Base-by-base conservation (phyloP, 2,797 vertebrate genomes). In the Hyperoplus immaculatus region DNA sequence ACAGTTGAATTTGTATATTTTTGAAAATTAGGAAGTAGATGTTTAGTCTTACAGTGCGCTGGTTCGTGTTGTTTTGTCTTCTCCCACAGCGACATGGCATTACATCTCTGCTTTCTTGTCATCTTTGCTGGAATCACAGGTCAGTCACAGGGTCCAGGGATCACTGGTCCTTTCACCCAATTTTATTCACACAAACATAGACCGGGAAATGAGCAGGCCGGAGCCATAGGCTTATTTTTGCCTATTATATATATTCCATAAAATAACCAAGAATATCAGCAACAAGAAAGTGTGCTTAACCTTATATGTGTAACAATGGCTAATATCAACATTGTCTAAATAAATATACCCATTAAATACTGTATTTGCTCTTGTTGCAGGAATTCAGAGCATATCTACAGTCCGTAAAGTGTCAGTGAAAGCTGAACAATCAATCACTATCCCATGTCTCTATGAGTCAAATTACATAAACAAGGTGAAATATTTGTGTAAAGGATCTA, bases 401-500 rank as follows among this genome's bases (percentile, higher is more conserved):
- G 62, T 87, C 47, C 11, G 5, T 5, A 0, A 58, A 58, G 70
- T 90, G 0, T 74, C 83, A 47, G 85, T 85, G 11, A 72, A 43
- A 2, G 5, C 16, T 29, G 62, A 78, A 72, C 5, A 3, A 16
- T 84, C 83, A 4, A 46, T 92, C 62, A 41, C 74, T 4, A 75
- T 92, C 29, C 90, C 88, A 16, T 90, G 84, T 82, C 59, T 55
- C 14, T 90, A 92, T 70, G 5, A 0, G 0, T 0, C 3, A 0
- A 0, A 5, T 0, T 67, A 88, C 75, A 55, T 0, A 16, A 0
- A 75, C 13, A 0, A 82, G 13, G 72, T 83, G 18, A 92, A 90
- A 58, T 87, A 73, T 58, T 65, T 87, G 55, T 92, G 88, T 82
- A 0, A 72, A 83, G 90, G 87, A 75, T 0, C 0, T 16, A 0